Percentiles rank a stretch among this genome's conserved stretches.
Evolutionary conservation across 2,797 vertebrate genomes (phyloP).

Genomic region (Potorous gilbertii): DNA sequence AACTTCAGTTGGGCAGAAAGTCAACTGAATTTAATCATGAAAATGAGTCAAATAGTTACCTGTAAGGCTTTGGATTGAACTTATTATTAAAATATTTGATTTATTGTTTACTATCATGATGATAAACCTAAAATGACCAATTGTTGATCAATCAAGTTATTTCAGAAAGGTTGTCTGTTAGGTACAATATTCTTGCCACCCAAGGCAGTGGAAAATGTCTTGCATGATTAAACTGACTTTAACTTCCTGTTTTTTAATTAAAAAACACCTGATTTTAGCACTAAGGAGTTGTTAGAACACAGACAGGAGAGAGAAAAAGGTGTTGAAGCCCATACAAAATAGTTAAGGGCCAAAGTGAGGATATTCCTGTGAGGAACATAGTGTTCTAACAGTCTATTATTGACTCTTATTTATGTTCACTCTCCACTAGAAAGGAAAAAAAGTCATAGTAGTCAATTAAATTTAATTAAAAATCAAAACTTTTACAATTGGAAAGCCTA

Average conservation of each 20-base stretch:
- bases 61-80: not conserved
- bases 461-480: not conserved
- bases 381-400: not conserved
- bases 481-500: not conserved
- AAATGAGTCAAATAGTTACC: not conserved
- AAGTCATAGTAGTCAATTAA: not conserved
- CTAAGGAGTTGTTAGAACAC: not conserved
- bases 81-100: not conserved
- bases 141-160: not conserved
- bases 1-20: not conserved
- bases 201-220: not conserved
- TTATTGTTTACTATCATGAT: not conserved
- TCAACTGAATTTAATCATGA: not conserved
- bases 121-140: not conserved
- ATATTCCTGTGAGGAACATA: not conserved
- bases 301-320: not conserved
- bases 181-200: not conserved
- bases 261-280: not conserved
- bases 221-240: not conserved
- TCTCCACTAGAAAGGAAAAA: not conserved
- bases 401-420: not conserved
- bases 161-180: not conserved
- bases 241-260: not conserved
- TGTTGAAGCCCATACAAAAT: not conserved
- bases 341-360: not conserved